phyloP scores from a whole-genome alignment of 1,140 invertebrate genomes.

The Pseudomyrmex concolor region DNA sequence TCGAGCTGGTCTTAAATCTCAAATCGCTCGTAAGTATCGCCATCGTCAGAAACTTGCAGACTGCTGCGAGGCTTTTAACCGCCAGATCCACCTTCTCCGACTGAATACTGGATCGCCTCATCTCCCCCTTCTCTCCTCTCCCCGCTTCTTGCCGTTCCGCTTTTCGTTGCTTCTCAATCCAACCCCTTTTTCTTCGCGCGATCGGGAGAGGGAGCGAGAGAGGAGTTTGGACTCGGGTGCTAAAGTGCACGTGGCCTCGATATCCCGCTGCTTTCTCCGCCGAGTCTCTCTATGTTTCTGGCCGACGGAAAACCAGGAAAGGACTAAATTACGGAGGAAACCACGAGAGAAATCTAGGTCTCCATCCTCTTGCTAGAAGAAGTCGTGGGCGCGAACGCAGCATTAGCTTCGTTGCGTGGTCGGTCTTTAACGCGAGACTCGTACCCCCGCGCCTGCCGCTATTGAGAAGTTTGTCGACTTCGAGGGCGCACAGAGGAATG shows the following conservation, averaged over 20 bases:
- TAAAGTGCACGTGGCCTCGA: slow-evolving; percentile 40
- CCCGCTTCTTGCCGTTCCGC: neutral
- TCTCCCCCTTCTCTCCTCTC: no score
- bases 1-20: slow-evolving; percentile 52
- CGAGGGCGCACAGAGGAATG: neutral
- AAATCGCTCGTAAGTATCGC: slow-evolving; percentile 57
- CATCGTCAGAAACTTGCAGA: slow-evolving; percentile 50
- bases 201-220: slow-evolving; percentile 7
- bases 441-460: neutral
- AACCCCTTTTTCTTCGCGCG: slow-evolving; percentile 15
- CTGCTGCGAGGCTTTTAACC: slow-evolving; percentile 47
- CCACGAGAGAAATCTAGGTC: slow-evolving; percentile 22
- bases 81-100: slow-evolving; percentile 7
- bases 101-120: slow-evolving; percentile 35
- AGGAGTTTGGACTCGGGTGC: no score
- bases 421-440: slow-evolving; percentile 18
- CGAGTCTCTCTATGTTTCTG: neutral
- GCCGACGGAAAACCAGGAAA: neutral
- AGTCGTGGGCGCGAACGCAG: neutral
- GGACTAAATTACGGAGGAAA: slow-evolving; percentile 36
- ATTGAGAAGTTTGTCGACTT: slow-evolving; percentile 18
- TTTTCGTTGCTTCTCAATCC: neutral
- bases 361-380: neutral
- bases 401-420: slow-evolving; percentile 21
- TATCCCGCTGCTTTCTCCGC: slow-evolving; percentile 21